Evolutionary conservation across 2,797 vertebrate species (phyloP).

Genomic region (Hoplostethus atlanticus): DNA sequence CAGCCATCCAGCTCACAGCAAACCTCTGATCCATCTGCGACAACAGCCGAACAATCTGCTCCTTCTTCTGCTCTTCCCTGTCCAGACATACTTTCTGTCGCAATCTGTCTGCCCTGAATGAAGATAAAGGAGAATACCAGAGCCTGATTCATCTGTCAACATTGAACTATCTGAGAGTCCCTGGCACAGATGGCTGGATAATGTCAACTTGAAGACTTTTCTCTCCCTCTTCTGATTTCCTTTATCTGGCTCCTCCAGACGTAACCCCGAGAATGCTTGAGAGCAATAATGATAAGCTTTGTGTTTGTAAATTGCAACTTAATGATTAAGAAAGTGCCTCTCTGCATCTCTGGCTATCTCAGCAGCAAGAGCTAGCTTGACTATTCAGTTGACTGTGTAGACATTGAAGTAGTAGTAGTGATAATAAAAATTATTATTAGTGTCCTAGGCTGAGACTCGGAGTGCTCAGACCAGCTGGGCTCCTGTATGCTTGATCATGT

Average conservation of each 20-base stretch:
- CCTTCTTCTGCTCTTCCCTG: conserved; percentile 82
- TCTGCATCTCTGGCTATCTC: conserved; percentile 21
- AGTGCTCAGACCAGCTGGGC: neutral
- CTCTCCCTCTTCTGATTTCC: conserved; percentile 45
- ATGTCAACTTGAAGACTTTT: conserved; percentile 76
- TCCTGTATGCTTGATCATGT: neutral
- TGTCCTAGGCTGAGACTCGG: too few relatives aligned
- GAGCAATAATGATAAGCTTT: conserved; percentile 59
- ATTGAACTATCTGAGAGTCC: conserved; percentile 75
- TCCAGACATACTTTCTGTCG: conserved; percentile 78
- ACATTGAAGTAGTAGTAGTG: neutral
- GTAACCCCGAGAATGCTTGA: conserved; percentile 60
- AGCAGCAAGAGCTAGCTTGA: conserved; percentile 1
- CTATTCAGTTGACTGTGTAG: conserved; percentile 1
- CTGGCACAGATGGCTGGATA: conserved; percentile 84
- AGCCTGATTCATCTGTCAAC: conserved; percentile 85
- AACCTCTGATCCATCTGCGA: conserved; percentile 75
- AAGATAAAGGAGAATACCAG: conserved; percentile 88
- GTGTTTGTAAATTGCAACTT: conserved; percentile 48
- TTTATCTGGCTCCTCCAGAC: conserved; percentile 72
- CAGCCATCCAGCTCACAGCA: conserved; percentile 55
- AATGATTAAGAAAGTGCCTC: conserved; percentile 25
- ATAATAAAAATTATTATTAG: neutral
- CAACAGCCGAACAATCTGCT: conserved; percentile 80
- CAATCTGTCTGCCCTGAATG: conserved; percentile 74